A percentile compares a stretch with the other conserved stretches of the same genome.
Evolutionary conservation across 2,888 invertebrate species (phyloP).

Genomic region (Chrysolina americana): DNA sequence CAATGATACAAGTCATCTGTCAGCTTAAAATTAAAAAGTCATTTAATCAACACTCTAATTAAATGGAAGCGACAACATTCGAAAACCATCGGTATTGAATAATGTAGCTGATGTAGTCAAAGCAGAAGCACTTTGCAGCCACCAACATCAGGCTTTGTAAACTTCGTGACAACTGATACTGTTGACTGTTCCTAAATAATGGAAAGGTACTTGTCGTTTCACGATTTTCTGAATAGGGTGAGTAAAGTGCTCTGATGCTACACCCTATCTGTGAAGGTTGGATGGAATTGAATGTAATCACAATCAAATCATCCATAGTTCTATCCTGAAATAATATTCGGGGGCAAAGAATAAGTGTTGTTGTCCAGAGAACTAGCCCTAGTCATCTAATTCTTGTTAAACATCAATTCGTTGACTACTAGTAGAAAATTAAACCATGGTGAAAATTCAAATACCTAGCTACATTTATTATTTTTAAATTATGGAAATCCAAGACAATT

Average conservation of each 20-base stretch:
- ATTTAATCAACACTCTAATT: neutral
- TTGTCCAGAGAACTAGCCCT: too few species aligned
- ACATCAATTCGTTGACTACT: too few species aligned
- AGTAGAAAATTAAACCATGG: too few species aligned
- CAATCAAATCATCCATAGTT: too few species aligned
- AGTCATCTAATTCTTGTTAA: too few species aligned
- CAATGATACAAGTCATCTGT: too few species aligned
- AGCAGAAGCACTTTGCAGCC: slow-evolving; percentile 25
- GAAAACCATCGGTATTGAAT: slow-evolving; percentile 32
- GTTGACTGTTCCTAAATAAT: slow-evolving; percentile 38
- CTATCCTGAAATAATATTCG: too few species aligned
- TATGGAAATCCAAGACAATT: too few species aligned
- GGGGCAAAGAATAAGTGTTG: too few species aligned
- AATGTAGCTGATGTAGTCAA: slow-evolving; percentile 36
- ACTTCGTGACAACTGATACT: slow-evolving; percentile 36
- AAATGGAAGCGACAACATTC: slow-evolving; percentile 29
- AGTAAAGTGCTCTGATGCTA: slow-evolving; percentile 9
- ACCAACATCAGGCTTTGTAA: slow-evolving; percentile 28
- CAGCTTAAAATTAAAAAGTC: too few species aligned
- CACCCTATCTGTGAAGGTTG: neutral
- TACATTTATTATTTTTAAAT: too few species aligned
- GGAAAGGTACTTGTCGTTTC: slow-evolving; percentile 3
- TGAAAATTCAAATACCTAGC: too few species aligned
- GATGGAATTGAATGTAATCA: neutral
- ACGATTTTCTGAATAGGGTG: slow-evolving; percentile 10